A percentile compares a stretch with the other conserved stretches of the same genome.
Conservation (phyloP, 2,113 vertebrate genomes). For the Elaphurus davidianus region DNA sequence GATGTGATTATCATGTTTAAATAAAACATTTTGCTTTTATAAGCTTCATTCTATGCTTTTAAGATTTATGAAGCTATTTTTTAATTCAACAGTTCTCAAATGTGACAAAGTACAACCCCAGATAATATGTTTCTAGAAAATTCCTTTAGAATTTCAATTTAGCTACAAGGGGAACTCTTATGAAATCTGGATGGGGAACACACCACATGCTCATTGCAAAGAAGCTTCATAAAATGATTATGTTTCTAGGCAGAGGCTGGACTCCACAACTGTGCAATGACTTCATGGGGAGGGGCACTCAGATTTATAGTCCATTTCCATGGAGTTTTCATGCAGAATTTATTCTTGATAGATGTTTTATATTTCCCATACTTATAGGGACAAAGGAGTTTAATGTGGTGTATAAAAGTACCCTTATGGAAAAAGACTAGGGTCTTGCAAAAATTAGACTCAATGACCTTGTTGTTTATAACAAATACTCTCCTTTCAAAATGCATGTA, state of each 20-base stretch:
- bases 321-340: background rate
- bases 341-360: background rate
- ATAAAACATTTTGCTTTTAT: background rate
- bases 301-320: background rate
- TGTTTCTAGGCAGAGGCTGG: background rate
- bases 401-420: background rate
- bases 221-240: background rate
- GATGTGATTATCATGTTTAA: background rate
- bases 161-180: background rate
- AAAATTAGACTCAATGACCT: background rate
- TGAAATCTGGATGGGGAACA: background rate
- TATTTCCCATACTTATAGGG: background rate
- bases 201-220: background rate
- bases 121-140: conserved; percentile 29
- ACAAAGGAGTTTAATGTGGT: background rate
- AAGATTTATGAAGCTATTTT: background rate
- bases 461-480: background rate
- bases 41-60: background rate
- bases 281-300: background rate
- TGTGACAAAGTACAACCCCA: background rate
- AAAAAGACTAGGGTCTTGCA: background rate
- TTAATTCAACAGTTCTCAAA: conserved; percentile 29
- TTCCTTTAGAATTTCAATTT: conserved; percentile 36
- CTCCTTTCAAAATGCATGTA: background rate
- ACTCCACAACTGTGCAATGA: background rate